A percentile compares a stretch with the other conserved stretches of the same genome.
phyloP scores from a whole-genome alignment of 2,113 vertebrate genomes.

The Perca fluviatilis region DNA sequence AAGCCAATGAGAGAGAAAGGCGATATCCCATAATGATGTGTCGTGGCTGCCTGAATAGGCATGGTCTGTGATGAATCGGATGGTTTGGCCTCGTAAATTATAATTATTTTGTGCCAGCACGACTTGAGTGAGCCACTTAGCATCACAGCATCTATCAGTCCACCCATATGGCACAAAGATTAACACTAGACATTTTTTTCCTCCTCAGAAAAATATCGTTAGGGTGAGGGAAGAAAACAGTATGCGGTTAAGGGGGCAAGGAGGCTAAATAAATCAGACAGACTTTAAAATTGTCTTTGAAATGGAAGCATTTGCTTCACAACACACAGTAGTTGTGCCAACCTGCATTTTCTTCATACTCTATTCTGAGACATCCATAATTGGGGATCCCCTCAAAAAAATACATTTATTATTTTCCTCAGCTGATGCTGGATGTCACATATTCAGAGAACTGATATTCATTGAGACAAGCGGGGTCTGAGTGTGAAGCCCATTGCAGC shows the following conservation, averaged over 20 bases:
- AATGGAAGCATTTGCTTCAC: not conserved
- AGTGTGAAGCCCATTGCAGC: not conserved
- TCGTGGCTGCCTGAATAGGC: slow-evolving; percentile 60
- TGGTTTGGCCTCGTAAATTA: slow-evolving; percentile 82
- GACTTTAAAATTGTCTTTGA: slow-evolving; percentile 27
- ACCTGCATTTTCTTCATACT: not conserved
- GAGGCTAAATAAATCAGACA: slow-evolving; percentile 40
- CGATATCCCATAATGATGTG: slow-evolving; percentile 78
- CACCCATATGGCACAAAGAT: slow-evolving; percentile 79
- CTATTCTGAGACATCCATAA: not conserved
- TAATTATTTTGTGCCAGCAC: slow-evolving; percentile 79
- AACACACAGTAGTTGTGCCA: not conserved
- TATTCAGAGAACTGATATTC: not conserved
- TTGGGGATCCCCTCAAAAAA: not conserved
- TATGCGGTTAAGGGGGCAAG: slow-evolving; percentile 30
- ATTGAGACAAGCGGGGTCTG: not conserved
- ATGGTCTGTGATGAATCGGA: slow-evolving; percentile 75
- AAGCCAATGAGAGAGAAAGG: slow-evolving; percentile 69
- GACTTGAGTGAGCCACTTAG: slow-evolving; percentile 81
- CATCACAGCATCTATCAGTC: slow-evolving; percentile 80
- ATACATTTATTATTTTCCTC: not conserved
- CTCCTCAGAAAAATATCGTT: slow-evolving; percentile 63
- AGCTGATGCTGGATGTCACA: not conserved
- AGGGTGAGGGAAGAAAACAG: slow-evolving; percentile 45
- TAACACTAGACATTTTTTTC: slow-evolving; percentile 60